Evolutionary conservation across 2,888 invertebrate species (phyloP).

Genomic region (Artemia sinica): DNA sequence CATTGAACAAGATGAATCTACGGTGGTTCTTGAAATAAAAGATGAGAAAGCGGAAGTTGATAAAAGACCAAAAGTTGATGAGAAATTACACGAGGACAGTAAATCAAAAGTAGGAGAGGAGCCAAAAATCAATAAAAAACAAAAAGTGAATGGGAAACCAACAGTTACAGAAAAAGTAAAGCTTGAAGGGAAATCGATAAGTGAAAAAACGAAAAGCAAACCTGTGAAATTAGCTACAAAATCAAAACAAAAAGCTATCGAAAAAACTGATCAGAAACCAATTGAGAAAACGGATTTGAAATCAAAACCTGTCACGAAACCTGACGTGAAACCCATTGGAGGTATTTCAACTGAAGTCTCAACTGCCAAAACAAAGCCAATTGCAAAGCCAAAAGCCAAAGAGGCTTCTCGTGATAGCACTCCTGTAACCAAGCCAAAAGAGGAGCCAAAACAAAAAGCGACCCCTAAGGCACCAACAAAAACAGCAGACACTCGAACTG

Average conservation of each 20-base stretch:
- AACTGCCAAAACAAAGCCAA: slow-evolving; percentile 17
- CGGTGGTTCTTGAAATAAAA: slow-evolving; percentile 27
- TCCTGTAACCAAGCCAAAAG: slow-evolving; percentile 14
- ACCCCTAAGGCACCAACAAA: slow-evolving; percentile 14
- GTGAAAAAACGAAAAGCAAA: slow-evolving; percentile 24
- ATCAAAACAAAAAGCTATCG: slow-evolving; percentile 22
- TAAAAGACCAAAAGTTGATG: slow-evolving; percentile 29
- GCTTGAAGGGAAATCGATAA: slow-evolving; percentile 29
- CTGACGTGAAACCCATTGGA: slow-evolving; percentile 16
- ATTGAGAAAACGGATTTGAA: slow-evolving; percentile 26
- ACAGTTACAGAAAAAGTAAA: slow-evolving; percentile 30
- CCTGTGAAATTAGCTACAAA: slow-evolving; percentile 31
- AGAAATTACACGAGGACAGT: slow-evolving; percentile 30
- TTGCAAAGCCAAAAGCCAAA: slow-evolving; percentile 16
- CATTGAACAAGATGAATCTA: slow-evolving; percentile 29
- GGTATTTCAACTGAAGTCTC: slow-evolving; percentile 19
- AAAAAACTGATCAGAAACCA: slow-evolving; percentile 23
- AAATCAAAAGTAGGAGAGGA: slow-evolving; percentile 22
- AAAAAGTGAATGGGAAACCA: slow-evolving; percentile 27
- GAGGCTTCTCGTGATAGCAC: slow-evolving; percentile 10
- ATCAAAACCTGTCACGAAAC: slow-evolving; percentile 24
- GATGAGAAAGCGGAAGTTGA: slow-evolving; percentile 29
- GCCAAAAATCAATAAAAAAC: neutral
- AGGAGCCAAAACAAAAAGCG: slow-evolving; percentile 1
- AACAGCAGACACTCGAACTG: neutral